Evolutionary conservation across 2,888 invertebrate species (phyloP).

Genomic region (Coenonympha glycerion): DNA sequence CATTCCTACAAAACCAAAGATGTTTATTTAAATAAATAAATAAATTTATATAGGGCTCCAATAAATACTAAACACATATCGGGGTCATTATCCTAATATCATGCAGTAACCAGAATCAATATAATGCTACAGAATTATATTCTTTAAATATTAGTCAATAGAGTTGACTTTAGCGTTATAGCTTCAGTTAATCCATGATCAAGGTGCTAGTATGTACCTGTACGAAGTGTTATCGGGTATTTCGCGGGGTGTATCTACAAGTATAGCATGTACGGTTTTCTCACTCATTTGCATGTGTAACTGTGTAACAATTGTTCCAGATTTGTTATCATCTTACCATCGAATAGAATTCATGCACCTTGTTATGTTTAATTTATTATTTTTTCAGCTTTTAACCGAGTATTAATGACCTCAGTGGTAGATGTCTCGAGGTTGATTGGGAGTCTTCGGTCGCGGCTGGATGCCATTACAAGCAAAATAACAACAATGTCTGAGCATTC

Average conservation of each 20-base stretch:
- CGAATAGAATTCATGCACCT: neutral
- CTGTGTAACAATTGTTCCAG: constrained; percentile 10
- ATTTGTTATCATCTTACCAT: constrained; percentile 8
- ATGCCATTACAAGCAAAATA: too few relatives aligned
- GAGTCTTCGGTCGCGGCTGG: too few relatives aligned
- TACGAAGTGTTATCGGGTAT: constrained; percentile 12
- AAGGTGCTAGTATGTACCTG: too few relatives aligned
- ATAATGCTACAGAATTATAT: constrained; percentile 5
- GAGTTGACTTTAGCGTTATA: neutral
- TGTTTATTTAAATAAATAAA: too few relatives aligned
- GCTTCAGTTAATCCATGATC: constrained; percentile 1
- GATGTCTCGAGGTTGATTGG: too few relatives aligned
- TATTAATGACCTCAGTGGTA: too few relatives aligned
- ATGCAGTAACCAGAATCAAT: constrained; percentile 16
- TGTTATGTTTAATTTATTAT: neutral
- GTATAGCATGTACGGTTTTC: constrained; percentile 19
- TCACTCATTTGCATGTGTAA: constrained; percentile 22
- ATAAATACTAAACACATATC: neutral
- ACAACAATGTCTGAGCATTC: too few relatives aligned
- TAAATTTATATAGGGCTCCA: neutral
- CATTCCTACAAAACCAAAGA: neutral
- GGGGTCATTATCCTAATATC: constrained; percentile 10
- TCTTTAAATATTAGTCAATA: neutral
- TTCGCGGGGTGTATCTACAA: constrained; percentile 18
- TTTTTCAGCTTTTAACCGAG: too few relatives aligned